Base-by-base conservation (phyloP, 2,797 vertebrate genomes). In the Phrynocephalus forsythii region DNA sequence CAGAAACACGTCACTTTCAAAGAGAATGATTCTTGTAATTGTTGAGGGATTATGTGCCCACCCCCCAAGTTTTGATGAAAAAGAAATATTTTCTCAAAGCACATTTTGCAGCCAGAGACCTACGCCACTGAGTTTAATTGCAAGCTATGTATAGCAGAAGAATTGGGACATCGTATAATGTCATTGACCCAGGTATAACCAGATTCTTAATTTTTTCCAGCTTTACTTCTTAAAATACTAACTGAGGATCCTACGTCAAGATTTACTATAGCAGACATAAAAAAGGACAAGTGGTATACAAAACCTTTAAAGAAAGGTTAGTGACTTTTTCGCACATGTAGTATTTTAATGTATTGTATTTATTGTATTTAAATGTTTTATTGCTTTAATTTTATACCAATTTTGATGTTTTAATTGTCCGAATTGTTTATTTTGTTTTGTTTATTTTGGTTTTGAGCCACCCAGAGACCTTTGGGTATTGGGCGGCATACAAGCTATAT, bases 241-340 rank as follows among this genome's bases (percentile, higher is more conserved):
- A 96, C 96, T 0, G 96, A 98, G 92, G 96, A 94, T 94, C 98
- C 98, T 0, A 89, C 97, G 2, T 92, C 94, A 0, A 96, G 99
- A 66, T 96, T 98, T 91, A 96, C 96, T 11, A 97, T 99, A 73
- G 86, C 96, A 50, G 98, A 98, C 85, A 97, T 99, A 84, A 97
- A 98, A 94, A 99, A 98, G 92, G 98, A 99, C 82, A 97, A 97
- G 85, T 99, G 99, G 99, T 98, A 98, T 92, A 97, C 95, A 89
- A 97, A 95, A 28, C 92, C 95, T 86, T 94, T 97, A 90, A 97
- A 95, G 73, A 97, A 96, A 95, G 97, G 97, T 97, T 94, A 93
- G 88, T 91, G n/a, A 52, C 4, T 0, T 38, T 72, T 28, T 79
- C 9, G 52, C 9, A 30, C 30, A 44, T 3, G 4, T 44, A 44